Conservation (phyloP, 1,140 invertebrate species). For the Heliconius himera region DNA sequence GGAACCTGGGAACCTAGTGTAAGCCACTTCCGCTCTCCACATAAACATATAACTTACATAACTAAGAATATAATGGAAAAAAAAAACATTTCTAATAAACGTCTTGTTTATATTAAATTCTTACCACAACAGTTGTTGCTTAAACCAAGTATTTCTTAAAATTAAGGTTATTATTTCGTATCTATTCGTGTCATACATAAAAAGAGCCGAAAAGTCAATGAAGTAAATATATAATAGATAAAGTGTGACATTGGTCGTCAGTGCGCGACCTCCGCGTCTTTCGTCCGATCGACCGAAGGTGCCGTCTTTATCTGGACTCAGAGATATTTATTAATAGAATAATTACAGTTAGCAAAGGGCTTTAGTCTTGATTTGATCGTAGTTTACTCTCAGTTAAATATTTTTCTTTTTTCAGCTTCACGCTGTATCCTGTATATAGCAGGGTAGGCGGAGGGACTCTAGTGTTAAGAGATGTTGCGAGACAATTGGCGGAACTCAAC, state of each 20-base stretch:
- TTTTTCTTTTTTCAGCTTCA: too few relatives aligned
- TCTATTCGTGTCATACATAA: slow-evolving; percentile 23
- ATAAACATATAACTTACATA: too few relatives aligned
- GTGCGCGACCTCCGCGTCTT: slow-evolving; percentile 34
- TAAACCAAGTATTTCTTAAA: not conserved
- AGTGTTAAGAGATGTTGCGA: too few relatives aligned
- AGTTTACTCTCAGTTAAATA: not conserved
- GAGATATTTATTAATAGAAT: not conserved
- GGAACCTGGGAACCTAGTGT: too few relatives aligned
- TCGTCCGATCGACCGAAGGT: slow-evolving; percentile 39
- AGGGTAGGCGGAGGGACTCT: too few relatives aligned
- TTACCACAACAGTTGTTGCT: not conserved
- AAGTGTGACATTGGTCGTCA: slow-evolving; percentile 37
- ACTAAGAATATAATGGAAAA: too few relatives aligned
- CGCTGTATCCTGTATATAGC: too few relatives aligned
- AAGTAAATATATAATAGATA: slow-evolving; percentile 35
- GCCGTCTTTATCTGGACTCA: slow-evolving; percentile 6
- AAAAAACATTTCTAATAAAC: too few relatives aligned
- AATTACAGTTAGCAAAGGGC: not conserved
- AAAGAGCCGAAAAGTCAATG: slow-evolving; percentile 39
- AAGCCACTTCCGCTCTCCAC: too few relatives aligned
- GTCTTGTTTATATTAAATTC: too few relatives aligned
- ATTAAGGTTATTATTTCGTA: slow-evolving; percentile 17
- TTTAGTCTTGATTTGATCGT: not conserved
- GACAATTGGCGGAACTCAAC: too few relatives aligned